phyloP scores from a whole-genome alignment of 35 echinoderm and acorn worm genomes.

The Patiria miniata region DNA sequence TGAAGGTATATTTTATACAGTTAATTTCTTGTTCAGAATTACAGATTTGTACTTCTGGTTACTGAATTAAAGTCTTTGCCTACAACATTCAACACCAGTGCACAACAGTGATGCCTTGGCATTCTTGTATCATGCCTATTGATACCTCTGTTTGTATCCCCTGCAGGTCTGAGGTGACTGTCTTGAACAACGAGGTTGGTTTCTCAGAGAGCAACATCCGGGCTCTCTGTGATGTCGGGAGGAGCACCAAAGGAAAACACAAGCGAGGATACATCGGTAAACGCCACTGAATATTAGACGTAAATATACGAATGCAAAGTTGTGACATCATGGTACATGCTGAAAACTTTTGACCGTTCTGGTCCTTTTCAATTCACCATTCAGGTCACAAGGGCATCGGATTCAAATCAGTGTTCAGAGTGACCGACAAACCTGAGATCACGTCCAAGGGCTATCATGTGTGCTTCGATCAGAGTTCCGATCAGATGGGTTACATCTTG shows the following conservation, averaged over 20 bases:
- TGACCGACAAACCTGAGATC: constrained; percentile 54
- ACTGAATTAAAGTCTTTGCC: no score
- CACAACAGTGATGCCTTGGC: no score
- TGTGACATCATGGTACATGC: no score
- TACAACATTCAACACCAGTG: no score
- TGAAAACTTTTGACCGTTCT: no score
- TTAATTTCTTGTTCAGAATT: no score
- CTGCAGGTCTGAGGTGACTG: constrained; percentile 21
- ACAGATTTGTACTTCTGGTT: no score
- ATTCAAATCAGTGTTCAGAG: constrained; percentile 63
- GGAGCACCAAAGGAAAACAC: constrained; percentile 69
- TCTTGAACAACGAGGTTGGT: constrained; percentile 57
- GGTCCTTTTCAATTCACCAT: not conserved
- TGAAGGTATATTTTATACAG: no score
- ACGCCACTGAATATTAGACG: no score
- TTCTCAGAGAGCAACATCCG: constrained; percentile 47
- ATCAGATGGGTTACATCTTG: constrained; percentile 54
- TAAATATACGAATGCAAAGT: no score
- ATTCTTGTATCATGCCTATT: no score
- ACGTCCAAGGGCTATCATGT: constrained; percentile 64
- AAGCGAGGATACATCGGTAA: constrained; percentile 70
- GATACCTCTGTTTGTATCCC: no score
- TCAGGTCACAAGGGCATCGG: constrained; percentile 67
- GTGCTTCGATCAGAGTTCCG: constrained; percentile 57
- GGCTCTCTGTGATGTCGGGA: constrained; percentile 68